Conservation (phyloP, 2,113 vertebrate genomes). For the Ptilorrhoa leucosticta region DNA sequence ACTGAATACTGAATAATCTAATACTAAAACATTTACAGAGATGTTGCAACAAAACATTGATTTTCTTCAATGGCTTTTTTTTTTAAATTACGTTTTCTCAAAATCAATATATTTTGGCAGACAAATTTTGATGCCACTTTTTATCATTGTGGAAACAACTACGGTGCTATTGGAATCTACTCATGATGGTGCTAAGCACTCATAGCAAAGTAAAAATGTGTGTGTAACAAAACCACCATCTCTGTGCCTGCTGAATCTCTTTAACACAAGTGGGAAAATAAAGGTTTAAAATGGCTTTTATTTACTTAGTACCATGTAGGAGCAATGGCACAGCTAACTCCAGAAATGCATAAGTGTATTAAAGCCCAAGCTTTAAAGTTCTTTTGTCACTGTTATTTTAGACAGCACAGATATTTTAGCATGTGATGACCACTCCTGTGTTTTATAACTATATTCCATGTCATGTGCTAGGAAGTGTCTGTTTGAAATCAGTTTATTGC, state of each 20-base stretch:
- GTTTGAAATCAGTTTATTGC: neutral
- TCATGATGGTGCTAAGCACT: neutral
- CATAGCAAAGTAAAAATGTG: neutral
- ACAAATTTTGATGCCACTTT: neutral
- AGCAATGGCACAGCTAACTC: neutral
- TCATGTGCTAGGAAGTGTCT: neutral
- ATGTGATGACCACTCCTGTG: neutral
- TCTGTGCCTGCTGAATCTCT: neutral
- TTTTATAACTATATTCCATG: neutral
- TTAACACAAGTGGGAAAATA: neutral
- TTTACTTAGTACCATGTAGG: neutral
- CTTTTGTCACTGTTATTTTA: neutral
- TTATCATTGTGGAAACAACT: neutral
- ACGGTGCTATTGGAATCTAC: neutral
- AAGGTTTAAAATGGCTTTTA: neutral
- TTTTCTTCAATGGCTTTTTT: neutral
- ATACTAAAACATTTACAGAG: neutral
- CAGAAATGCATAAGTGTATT: neutral
- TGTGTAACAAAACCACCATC: accelerated
- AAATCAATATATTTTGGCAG: neutral
- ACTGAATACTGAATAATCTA: neutral
- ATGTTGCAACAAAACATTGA: neutral
- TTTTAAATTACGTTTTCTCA: neutral
- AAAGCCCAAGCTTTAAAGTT: neutral
- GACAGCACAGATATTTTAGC: neutral